Percentiles rank a stretch among this genome's conserved stretches.
These are phyloP conservation scores for Graphium colonna DNA, from an alignment of 2,888 invertebrate genomes.

Conservation along the genomic window DNA sequence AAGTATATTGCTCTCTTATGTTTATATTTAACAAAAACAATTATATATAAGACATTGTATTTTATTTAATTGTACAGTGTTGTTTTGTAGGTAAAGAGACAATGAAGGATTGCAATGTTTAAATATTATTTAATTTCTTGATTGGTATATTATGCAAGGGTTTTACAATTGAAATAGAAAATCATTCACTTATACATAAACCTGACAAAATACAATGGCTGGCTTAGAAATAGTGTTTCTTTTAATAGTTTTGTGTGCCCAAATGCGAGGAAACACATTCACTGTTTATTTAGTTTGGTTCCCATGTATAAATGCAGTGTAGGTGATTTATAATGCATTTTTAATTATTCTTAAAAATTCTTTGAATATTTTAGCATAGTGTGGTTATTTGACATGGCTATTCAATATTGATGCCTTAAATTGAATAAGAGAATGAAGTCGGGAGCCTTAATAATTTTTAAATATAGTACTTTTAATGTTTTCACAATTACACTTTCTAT, in stretches of 20 bases:
- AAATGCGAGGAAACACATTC: not conserved
- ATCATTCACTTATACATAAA: no score
- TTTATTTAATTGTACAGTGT: no score
- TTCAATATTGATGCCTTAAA: conserved; percentile 9
- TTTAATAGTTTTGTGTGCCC: not conserved
- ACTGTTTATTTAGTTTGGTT: not conserved
- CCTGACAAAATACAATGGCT: no score
- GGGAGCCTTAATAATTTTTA: not conserved
- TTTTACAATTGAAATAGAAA: no score
- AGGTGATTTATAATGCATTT: not conserved
- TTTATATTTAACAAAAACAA: no score
- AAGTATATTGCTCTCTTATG: no score
- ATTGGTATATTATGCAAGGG: no score
- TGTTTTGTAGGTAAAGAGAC: no score
- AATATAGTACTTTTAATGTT: not conserved
- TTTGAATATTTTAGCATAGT: not conserved
- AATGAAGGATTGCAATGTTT: no score
- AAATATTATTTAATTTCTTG: no score
- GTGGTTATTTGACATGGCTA: conserved; percentile 7
- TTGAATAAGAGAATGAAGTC: not conserved
- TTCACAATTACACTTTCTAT: not conserved
- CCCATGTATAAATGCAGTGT: not conserved
- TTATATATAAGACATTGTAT: no score
- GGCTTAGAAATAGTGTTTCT: no score
- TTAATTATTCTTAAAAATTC: not conserved